Evolutionary conservation across 1,140 invertebrate genomes (phyloP), one percentile per base, ranked within the genome.

Genomic region (Bombus sibiricus): DNA sequence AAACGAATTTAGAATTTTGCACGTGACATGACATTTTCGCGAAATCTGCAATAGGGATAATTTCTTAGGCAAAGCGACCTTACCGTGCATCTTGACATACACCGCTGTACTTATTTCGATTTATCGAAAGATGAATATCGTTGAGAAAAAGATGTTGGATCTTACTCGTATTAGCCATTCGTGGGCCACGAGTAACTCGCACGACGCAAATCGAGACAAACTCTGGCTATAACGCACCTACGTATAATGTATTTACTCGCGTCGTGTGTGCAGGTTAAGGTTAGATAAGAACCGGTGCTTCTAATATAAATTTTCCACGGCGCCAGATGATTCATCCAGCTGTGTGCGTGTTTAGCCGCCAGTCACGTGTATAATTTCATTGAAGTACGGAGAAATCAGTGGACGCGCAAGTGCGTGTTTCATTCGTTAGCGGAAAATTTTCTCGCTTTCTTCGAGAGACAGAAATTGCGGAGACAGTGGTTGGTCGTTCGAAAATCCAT

Each of bases 271-370:
- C 34, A 12, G 41, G n/a, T 4, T 37, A 39, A 43, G 10, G 53
- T 81, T 81, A 81, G 80, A 53, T 74, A 81, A 81, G 15, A 22
- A 43, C 3, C 18, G 69, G 39, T 71, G n/a, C 43, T 81, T 53
- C 47, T 53, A 53, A 32, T 34, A 57, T 69, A 57, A 77, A 83
- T 68, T 47, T 83, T 69, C 64, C 22, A 83, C 37, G 64, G 43
- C 82, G 74, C 37, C 22, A 57, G 47, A 69, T 83, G 82, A 83
- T 69, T 83, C 82, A 78, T 34, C n/a, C 37, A 41, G 13, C 39
- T 37, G 12, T 71, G 53, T 69, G 64, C 74, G 64, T 59, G 64
- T 71, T 28, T 59, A 41, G 43, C 8, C 34, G n/a, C n/a, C 13
- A 22, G 57, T 37, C 41, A 83, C 25, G 37, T 28, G 9, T 77